Percentiles rank a stretch among this genome's conserved stretches.
phyloP scores from a whole-genome alignment of 2,888 invertebrate genomes.

The Synergus laeviventris region DNA sequence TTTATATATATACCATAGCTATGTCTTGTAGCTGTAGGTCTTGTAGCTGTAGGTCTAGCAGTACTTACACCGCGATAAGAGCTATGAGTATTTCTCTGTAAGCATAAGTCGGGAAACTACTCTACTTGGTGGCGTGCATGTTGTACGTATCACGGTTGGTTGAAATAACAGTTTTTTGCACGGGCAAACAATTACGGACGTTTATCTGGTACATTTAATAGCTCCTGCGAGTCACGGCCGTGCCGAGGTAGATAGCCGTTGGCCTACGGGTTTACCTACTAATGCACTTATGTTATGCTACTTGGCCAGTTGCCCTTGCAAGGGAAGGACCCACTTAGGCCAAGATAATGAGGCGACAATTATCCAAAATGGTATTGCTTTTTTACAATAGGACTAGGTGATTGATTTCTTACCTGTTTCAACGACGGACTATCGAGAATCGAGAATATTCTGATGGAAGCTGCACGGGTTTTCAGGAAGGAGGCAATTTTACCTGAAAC shows the following conservation, averaged over 20 bases:
- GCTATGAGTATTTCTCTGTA: conserved; percentile 1
- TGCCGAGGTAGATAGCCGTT: conserved; percentile 48
- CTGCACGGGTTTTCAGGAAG: not conserved
- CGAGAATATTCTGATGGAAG: not conserved
- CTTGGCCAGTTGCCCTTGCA: conserved; percentile 34
- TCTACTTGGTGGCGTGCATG: conserved; percentile 43
- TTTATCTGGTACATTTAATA: conserved; percentile 56
- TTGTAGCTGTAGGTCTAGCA: not conserved
- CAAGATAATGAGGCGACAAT: conserved; percentile 35
- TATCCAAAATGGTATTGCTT: conserved; percentile 26
- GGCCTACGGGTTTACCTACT: conserved; percentile 44
- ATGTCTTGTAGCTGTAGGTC: too few relatives aligned
- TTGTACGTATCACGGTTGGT: conserved; percentile 44
- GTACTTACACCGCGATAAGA: conserved; percentile 3
- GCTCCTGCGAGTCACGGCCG: conserved; percentile 52
- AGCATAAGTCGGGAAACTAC: not conserved
- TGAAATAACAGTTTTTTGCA: conserved; percentile 57
- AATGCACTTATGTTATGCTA: conserved; percentile 39
- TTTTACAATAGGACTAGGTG: conserved; percentile 11
- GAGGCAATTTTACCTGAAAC: not conserved
- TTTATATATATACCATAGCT: too few relatives aligned
- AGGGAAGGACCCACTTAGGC: conserved; percentile 35
- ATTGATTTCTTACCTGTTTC: conserved; percentile 30
- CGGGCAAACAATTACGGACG: conserved; percentile 53
- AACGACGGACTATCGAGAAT: not conserved